Evolutionary conservation across 2,888 invertebrate genomes (phyloP).

Genomic region (Sthenelais limicola): DNA sequence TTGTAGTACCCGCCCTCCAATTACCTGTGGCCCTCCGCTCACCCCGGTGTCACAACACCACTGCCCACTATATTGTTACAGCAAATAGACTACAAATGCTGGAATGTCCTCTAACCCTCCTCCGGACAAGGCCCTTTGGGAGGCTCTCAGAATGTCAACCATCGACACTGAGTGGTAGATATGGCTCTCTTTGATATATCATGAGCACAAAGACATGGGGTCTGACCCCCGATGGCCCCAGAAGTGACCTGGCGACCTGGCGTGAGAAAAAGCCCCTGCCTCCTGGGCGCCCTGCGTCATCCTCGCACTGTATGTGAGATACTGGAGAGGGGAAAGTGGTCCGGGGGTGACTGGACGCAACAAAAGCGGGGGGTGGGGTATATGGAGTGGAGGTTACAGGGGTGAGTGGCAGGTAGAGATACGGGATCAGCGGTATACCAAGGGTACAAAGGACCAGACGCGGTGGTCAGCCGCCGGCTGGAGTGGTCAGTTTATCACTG

Average conservation of each 20-base stretch:
- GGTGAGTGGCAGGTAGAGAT: too few relatives aligned
- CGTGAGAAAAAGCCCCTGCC: background rate
- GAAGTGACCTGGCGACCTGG: background rate
- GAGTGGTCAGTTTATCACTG: too few relatives aligned
- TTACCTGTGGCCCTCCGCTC: slow-evolving; percentile 24
- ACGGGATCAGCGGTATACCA: too few relatives aligned
- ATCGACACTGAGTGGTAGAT: background rate
- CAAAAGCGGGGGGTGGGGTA: too few relatives aligned
- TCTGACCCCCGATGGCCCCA: slow-evolving; percentile 11
- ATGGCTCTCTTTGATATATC: slow-evolving; percentile 34
- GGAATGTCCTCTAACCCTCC: slow-evolving; percentile 25
- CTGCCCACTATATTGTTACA: slow-evolving; percentile 39
- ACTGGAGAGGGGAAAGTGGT: too few relatives aligned
- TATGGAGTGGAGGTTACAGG: too few relatives aligned
- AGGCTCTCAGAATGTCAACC: background rate
- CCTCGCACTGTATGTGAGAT: too few relatives aligned
- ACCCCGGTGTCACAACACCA: slow-evolving; percentile 37
- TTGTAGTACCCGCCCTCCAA: slow-evolving; percentile 33
- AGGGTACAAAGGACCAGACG: too few relatives aligned
- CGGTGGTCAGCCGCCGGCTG: too few relatives aligned
- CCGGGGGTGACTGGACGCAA: too few relatives aligned
- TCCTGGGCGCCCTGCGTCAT: background rate
- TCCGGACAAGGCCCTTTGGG: slow-evolving; percentile 15
- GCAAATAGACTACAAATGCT: slow-evolving; percentile 39
- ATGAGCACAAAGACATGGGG: slow-evolving; percentile 17